Conservation (phyloP, 2,888 invertebrate genomes). For the Theristus sp. region DNA sequence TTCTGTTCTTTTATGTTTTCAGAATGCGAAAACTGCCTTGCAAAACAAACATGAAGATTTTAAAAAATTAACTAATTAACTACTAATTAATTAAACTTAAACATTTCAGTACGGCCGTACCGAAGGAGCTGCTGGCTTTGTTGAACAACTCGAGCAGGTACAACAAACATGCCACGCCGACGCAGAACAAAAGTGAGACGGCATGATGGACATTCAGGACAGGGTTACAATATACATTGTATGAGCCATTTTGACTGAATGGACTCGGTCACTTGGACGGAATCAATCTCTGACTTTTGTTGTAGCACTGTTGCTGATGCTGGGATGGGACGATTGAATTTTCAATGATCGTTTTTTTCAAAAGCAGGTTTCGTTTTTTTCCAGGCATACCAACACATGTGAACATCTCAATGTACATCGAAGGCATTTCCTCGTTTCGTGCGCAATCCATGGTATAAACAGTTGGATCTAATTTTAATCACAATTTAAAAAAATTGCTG, state of each 20-base stretch:
- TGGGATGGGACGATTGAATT: no score
- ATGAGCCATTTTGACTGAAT: neutral
- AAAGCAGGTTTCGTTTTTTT: no score
- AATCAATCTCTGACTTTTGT: neutral
- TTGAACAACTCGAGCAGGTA: neutral
- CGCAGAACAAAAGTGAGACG: neutral
- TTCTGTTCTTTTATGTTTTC: no score
- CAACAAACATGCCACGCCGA: constrained; percentile 4
- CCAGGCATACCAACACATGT: constrained; percentile 21
- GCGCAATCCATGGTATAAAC: constrained; percentile 27
- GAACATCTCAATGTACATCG: constrained; percentile 26
- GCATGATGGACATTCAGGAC: no score
- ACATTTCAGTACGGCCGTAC: constrained; percentile 14
- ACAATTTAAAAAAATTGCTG: neutral
- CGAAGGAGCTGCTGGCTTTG: constrained; percentile 17
- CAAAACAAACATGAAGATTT: no score
- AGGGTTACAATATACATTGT: no score
- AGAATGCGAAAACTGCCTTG: no score
- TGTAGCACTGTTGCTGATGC: no score
- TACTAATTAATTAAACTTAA: no score
- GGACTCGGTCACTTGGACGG: neutral
- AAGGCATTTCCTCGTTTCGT: constrained; percentile 27
- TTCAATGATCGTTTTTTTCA: no score
- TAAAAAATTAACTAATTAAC: no score
- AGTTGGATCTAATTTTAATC: neutral